Evolutionary conservation across 2,113 vertebrate genomes (phyloP).

Genomic region (Microcebus jonahi): DNA sequence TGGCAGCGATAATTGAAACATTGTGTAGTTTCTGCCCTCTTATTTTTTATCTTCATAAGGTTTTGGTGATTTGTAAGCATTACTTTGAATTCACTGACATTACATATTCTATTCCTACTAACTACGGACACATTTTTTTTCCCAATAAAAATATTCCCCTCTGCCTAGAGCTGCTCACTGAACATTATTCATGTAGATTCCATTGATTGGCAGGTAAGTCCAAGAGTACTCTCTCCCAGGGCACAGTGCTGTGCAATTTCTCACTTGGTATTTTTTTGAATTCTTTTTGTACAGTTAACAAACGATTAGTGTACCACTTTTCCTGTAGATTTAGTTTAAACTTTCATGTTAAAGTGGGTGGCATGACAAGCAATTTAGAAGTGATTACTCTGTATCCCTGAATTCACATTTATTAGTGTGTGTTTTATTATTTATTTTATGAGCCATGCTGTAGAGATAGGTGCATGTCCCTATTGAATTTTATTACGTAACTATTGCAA

Average conservation of each 20-base stretch:
- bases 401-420: neutral
- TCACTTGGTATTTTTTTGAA: neutral
- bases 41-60: slow-evolving; percentile 26
- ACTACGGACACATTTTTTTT: neutral
- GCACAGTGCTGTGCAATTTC: neutral
- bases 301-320: neutral
- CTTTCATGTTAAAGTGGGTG: neutral
- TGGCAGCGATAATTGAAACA: neutral
- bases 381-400: neutral
- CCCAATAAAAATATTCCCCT: neutral
- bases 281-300: slow-evolving; percentile 18
- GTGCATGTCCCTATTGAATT: neutral
- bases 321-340: neutral
- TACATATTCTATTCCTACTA: neutral
- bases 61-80: slow-evolving; percentile 18
- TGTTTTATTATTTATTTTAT: slow-evolving; percentile 3
- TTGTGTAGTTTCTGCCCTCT: neutral
- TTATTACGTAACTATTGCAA: neutral
- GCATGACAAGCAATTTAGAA: neutral
- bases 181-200: neutral
- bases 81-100: slow-evolving; percentile 23
- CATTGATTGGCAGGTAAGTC: neutral
- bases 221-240: neutral
- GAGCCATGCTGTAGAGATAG: neutral
- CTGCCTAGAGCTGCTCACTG: neutral